Conservation (phyloP, 2,113 vertebrate genomes). For the Phainopepla nitens region DNA sequence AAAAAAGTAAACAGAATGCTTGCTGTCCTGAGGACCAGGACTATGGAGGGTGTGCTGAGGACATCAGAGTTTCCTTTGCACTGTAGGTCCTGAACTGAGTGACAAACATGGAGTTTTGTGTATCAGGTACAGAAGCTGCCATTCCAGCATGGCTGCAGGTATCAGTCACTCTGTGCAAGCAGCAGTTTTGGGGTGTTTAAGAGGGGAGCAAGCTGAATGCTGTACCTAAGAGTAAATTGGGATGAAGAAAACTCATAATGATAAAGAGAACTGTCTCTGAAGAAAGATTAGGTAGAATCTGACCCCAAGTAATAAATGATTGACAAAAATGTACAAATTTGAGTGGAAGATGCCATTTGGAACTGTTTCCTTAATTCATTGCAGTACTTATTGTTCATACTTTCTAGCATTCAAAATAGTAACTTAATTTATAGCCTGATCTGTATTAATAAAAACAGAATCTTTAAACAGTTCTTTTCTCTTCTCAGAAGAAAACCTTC, state of each 20-base stretch:
- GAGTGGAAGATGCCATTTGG: not conserved
- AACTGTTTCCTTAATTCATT: conserved; percentile 2
- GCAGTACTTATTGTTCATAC: not conserved
- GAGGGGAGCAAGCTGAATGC: not conserved
- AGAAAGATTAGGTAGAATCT: not conserved
- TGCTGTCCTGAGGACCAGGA: not conserved
- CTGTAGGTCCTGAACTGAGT: not conserved
- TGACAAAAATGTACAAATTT: not conserved
- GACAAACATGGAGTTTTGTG: not conserved
- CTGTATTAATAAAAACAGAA: conserved; percentile 25
- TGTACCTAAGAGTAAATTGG: not conserved
- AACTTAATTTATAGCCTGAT: conserved; percentile 31
- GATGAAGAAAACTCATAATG: not conserved
- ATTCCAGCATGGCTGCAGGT: not conserved
- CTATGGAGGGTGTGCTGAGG: not conserved
- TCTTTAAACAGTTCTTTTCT: not conserved
- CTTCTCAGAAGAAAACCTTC: not conserved
- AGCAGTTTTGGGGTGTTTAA: not conserved
- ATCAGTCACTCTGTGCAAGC: not conserved
- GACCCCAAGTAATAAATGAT: not conserved
- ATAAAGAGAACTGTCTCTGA: not conserved
- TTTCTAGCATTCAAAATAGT: conserved; percentile 12
- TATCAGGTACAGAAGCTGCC: not conserved
- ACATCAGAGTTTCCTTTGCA: not conserved
- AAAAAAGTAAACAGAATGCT: not conserved